A percentile compares a stretch with the other conserved stretches of the same genome.
phyloP scores from a whole-genome alignment of 2,113 vertebrate species.

The Melanerpes formicivorus region DNA sequence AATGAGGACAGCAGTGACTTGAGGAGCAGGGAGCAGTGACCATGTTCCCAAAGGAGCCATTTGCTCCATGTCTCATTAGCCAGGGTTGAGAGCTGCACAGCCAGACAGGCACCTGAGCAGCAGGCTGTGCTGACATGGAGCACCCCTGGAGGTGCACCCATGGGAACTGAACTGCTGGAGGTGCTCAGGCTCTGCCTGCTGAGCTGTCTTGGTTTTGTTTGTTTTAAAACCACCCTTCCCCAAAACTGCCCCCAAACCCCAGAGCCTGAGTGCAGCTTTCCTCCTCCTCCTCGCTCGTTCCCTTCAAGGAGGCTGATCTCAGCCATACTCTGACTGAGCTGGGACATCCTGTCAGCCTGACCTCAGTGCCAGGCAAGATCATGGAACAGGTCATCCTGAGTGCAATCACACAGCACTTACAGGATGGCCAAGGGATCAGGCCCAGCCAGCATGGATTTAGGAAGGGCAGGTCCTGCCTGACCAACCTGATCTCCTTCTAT shows the following conservation, averaged over 20 bases:
- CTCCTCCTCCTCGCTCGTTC: neutral
- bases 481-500: no score
- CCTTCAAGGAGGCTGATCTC: neutral
- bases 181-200: neutral
- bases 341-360: neutral
- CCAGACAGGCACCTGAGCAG: fast-evolving
- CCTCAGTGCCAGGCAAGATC: no score
- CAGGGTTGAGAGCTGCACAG: fast-evolving
- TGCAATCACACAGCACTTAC: no score
- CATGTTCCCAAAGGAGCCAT: neutral
- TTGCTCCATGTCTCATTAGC: fast-evolving
- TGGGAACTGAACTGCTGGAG: neutral
- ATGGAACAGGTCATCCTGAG: no score
- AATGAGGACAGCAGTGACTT: neutral
- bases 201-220: neutral
- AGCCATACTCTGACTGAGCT: neutral
- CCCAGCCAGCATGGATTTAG: no score
- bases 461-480: no score
- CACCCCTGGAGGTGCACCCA: neutral
- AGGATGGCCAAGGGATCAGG: no score
- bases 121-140: fast-evolving
- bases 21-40: neutral
- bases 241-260: no score
- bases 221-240: no score
- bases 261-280: neutral